phyloP scores from a whole-genome alignment of 2,113 vertebrate species.

The Ameiurus melas region DNA sequence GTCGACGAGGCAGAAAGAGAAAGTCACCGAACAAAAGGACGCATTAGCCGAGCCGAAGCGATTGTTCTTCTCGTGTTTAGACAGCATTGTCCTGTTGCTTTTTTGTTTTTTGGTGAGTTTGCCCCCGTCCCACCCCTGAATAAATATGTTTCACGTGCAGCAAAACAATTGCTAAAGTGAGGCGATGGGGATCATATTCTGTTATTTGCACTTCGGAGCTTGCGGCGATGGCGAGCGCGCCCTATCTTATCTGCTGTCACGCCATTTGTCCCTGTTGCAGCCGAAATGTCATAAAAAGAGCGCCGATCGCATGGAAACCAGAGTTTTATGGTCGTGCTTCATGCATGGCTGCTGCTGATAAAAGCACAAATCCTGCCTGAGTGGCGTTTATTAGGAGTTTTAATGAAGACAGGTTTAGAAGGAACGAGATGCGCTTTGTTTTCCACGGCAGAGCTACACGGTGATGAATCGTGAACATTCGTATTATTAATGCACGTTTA shows the following conservation, averaged over 20 bases:
- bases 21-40: conserved; percentile 22
- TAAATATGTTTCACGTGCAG: conserved; percentile 28
- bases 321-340: conserved; percentile 57
- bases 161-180: neutral
- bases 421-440: neutral
- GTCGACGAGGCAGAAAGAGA: neutral
- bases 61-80: conserved; percentile 29
- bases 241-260: conserved; percentile 60
- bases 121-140: too few relatives aligned
- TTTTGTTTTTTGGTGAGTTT: neutral
- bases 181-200: conserved; percentile 29
- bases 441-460: neutral
- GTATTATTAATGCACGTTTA: neutral
- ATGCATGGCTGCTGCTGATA: conserved; percentile 64
- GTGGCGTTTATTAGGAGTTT: conserved; percentile 13
- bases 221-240: conserved; percentile 47
- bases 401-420: conserved; percentile 21
- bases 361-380: conserved; percentile 34
- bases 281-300: conserved; percentile 57
- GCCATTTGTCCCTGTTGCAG: conserved; percentile 52
- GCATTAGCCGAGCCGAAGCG: conserved; percentile 18
- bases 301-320: conserved; percentile 37
- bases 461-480: neutral
- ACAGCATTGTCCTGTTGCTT: neutral
- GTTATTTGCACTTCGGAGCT: conserved; percentile 48